Conservation (phyloP, 2,797 vertebrate species). For the Sebastes iracundus region DNA sequence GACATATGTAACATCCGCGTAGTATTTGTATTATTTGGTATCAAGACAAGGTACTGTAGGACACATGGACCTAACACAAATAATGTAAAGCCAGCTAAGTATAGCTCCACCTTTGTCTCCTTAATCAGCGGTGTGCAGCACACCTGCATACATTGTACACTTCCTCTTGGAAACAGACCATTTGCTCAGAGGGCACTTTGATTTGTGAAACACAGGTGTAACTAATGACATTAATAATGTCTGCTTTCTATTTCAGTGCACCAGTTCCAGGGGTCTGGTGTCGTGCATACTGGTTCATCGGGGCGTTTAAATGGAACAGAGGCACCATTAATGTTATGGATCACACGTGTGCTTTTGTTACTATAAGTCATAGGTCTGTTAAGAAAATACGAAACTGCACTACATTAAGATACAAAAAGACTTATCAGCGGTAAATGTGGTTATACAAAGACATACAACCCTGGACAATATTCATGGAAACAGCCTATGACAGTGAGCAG, state of each 20-base stretch:
- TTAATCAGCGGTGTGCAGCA: not conserved
- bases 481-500: not conserved
- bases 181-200: not conserved
- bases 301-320: not conserved
- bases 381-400: not conserved
- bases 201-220: not conserved
- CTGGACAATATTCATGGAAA: not conserved
- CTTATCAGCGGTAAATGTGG: not conserved
- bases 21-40: not conserved
- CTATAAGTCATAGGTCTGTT: not conserved
- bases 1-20: not conserved
- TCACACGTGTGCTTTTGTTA: not conserved
- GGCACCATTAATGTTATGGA: conserved; percentile 7
- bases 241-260: not conserved
- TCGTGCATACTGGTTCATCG: not conserved
- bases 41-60: not conserved
- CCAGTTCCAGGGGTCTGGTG: not conserved
- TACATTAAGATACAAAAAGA: not conserved
- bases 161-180: not conserved
- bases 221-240: not conserved
- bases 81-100: not conserved
- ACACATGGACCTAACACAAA: not conserved
- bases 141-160: not conserved
- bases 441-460: not conserved
- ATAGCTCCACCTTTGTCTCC: not conserved